phyloP scores from a whole-genome alignment of 1,140 invertebrate species.

The Saccostrea cuccullata region DNA sequence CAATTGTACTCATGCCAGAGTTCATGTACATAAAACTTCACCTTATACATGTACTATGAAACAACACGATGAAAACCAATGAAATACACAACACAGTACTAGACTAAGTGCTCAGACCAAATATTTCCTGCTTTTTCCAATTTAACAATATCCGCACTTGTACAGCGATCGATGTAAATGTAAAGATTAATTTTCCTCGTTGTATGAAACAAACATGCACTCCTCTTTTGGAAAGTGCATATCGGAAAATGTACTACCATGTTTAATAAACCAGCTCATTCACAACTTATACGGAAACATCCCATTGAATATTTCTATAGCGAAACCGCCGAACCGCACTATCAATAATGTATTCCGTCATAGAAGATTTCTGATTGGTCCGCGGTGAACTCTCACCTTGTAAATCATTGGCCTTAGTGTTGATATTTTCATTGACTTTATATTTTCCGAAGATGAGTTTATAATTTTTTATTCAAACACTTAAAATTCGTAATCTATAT shows the following conservation, averaged over 20 bases:
- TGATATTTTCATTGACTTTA: constrained; percentile 3
- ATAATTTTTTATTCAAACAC: constrained; percentile 14
- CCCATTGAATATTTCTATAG: constrained; percentile 23
- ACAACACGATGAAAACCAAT: neutral
- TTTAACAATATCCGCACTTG: neutral
- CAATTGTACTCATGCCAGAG: neutral
- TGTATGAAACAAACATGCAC: constrained; percentile 4
- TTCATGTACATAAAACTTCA: neutral
- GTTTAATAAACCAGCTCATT: constrained; percentile 31
- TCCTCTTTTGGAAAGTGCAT: neutral
- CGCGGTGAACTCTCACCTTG: neutral
- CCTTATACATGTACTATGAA: neutral
- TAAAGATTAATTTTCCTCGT: neutral
- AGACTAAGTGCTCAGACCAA: neutral
- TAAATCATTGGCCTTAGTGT: constrained; percentile 23
- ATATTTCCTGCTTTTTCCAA: constrained; percentile 4
- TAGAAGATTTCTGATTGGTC: neutral
- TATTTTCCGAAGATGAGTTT: neutral
- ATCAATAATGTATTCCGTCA: constrained; percentile 16
- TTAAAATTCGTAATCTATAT: constrained; percentile 5
- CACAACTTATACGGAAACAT: constrained; percentile 27
- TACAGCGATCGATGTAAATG: neutral
- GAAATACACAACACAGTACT: neutral
- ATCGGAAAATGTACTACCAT: constrained; percentile 1
- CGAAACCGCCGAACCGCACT: constrained; percentile 20